These are phyloP conservation scores for Myotis myotis DNA, from an alignment of 2,797 vertebrate species.

Conservation along the genomic window DNA sequence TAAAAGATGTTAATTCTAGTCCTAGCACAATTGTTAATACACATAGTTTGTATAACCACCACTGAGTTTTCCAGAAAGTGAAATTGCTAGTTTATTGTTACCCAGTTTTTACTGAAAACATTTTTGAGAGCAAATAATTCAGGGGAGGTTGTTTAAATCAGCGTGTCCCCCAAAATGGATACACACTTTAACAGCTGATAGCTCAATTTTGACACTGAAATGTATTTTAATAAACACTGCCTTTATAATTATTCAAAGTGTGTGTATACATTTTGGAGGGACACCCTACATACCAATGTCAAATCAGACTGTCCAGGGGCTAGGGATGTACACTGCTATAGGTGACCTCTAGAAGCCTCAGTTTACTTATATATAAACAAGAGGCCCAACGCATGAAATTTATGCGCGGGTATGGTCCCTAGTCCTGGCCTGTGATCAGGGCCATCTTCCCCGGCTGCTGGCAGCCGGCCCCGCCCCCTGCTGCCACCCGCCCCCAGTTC, in stretches of 20 bases:
- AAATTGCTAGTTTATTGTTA: constrained; percentile 18
- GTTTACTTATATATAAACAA: not conserved
- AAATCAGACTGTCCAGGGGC: not conserved
- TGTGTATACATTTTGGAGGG: too few species aligned
- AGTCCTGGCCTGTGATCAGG: too few species aligned
- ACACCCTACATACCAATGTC: not conserved
- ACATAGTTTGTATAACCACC: not conserved
- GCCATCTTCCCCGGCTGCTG: too few species aligned
- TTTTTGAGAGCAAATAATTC: not conserved
- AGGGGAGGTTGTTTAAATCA: not conserved
- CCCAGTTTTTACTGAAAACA: not conserved
- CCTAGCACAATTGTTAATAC: not conserved
- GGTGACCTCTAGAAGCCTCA: not conserved
- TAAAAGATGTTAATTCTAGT: not conserved
- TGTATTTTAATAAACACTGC: too few species aligned
- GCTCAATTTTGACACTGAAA: too few species aligned
- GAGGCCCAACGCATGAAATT: too few species aligned
- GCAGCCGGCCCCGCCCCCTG: too few species aligned
- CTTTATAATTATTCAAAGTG: too few species aligned
- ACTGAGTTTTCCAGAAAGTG: not conserved
- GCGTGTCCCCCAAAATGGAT: too few species aligned
- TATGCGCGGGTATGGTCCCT: too few species aligned
- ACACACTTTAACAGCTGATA: too few species aligned
- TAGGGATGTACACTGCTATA: not conserved
- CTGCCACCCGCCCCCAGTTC: too few species aligned